phyloP scores from a whole-genome alignment of 1,140 invertebrate species.

The Monochamus saltuarius region DNA sequence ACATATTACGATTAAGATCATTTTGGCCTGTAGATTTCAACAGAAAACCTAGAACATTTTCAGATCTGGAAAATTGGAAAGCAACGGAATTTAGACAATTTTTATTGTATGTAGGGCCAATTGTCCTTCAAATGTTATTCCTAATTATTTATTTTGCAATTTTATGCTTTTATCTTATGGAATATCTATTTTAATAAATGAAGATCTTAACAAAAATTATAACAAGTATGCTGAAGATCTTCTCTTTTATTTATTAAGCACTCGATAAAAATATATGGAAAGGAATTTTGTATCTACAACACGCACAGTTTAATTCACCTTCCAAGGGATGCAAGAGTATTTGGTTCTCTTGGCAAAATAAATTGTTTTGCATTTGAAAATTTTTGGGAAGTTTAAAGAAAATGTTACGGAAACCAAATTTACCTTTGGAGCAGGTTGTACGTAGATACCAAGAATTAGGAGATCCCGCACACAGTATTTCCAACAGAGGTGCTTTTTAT shows the following conservation, averaged over 20 bases:
- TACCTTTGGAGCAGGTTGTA: conserved; percentile 21
- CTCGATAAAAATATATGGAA: conserved; percentile 29
- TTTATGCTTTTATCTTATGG: conserved; percentile 28
- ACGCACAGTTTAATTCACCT: conserved; percentile 38
- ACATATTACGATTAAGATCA: not conserved
- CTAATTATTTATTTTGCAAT: conserved; percentile 24
- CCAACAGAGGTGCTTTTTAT: not conserved
- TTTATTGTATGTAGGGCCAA: conserved; percentile 40
- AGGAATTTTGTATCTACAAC: conserved; percentile 32
- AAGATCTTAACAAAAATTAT: conserved; percentile 10
- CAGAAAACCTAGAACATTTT: conserved; percentile 38
- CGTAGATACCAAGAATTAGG: conserved; percentile 7
- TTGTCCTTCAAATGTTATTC: conserved; percentile 36
- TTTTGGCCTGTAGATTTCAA: conserved; percentile 35
- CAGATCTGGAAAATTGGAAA: conserved; percentile 42
- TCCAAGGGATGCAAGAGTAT: conserved; percentile 29
- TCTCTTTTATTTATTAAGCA: conserved; percentile 29
- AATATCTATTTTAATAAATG: conserved; percentile 20
- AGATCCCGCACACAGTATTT: not conserved
- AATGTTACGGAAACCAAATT: conserved; percentile 13
- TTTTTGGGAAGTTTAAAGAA: conserved; percentile 22
- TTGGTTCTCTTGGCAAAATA: conserved; percentile 31
- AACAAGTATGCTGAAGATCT: conserved; percentile 9
- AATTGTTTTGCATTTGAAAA: conserved; percentile 28
- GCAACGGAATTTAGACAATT: conserved; percentile 46